phyloP scores from a whole-genome alignment of 2,113 vertebrate species.

The Siniperca knerii region DNA sequence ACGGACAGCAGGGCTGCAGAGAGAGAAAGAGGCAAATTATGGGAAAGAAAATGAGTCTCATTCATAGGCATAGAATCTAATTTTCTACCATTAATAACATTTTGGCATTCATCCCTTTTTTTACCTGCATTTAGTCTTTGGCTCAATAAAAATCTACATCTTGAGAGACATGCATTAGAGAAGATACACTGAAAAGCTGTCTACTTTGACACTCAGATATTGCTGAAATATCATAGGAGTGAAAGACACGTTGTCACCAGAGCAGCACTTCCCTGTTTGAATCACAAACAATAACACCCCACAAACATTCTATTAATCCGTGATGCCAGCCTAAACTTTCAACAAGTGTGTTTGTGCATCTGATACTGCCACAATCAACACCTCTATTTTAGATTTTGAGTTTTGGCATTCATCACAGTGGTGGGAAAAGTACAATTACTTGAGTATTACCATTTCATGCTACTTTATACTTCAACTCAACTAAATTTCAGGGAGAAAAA shows the following conservation, averaged over 20 bases:
- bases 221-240: background rate
- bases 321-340: too few relatives aligned
- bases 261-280: conserved; percentile 29
- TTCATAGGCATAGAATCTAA: conserved; percentile 22
- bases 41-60: conserved; percentile 26
- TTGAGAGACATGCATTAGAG: background rate
- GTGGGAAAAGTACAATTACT: too few relatives aligned
- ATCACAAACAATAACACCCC: conserved; percentile 6
- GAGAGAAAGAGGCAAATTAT: conserved; percentile 3
- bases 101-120: background rate
- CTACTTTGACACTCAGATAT: background rate
- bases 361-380: too few relatives aligned
- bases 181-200: background rate
- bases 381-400: too few relatives aligned
- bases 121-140: background rate
- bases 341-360: too few relatives aligned
- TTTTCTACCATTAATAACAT: conserved; percentile 30
- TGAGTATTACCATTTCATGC: too few relatives aligned
- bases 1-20: conserved; percentile 14
- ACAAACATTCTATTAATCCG: background rate
- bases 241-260: conserved; percentile 2
- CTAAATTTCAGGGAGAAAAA: too few relatives aligned
- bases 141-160: conserved; percentile 11
- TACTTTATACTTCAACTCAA: too few relatives aligned
- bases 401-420: too few relatives aligned